Conservation (phyloP, 1,140 invertebrate genomes). For the Drosophila malerkotliana region DNA sequence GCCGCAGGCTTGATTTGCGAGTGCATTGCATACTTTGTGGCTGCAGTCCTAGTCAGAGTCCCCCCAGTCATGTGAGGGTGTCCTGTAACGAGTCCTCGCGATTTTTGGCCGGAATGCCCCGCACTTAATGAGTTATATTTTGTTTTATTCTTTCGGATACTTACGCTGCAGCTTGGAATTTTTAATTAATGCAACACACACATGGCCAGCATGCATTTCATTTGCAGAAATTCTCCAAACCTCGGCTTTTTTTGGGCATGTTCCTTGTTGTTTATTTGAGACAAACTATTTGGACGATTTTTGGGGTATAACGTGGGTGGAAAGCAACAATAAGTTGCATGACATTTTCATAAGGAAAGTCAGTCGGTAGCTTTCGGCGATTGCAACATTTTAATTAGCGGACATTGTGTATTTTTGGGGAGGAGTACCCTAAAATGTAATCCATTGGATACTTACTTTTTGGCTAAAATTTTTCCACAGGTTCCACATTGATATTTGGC, state of each 20-base stretch:
- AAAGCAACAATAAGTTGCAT: constrained; percentile 40
- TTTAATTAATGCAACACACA: constrained; percentile 75
- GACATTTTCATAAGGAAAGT: constrained; percentile 55
- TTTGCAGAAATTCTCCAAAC: constrained; percentile 50
- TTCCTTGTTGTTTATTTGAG: constrained; percentile 39
- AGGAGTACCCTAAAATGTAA: neutral
- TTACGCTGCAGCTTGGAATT: constrained; percentile 64
- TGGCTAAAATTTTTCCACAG: constrained; percentile 87
- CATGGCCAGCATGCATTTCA: constrained; percentile 42
- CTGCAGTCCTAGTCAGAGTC: constrained; percentile 15
- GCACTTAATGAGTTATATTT: constrained; percentile 71
- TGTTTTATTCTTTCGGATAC: constrained; percentile 49
- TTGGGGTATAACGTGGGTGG: constrained; percentile 3
- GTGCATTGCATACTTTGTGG: constrained; percentile 80
- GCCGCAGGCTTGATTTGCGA: constrained; percentile 79
- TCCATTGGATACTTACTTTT: constrained; percentile 86
- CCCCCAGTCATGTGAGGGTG: neutral
- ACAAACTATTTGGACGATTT: constrained; percentile 42
- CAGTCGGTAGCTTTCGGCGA: constrained; percentile 27
- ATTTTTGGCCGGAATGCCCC: constrained; percentile 64
- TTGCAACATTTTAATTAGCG: constrained; percentile 44
- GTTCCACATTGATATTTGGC: constrained; percentile 85
- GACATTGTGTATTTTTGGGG: constrained; percentile 8
- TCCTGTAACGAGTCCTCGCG: constrained; percentile 15
- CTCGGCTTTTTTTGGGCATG: constrained; percentile 10